Evolutionary conservation across 2,797 vertebrate species (phyloP), one percentile per base, ranked within the genome.

Genomic region (Nothura maculosa): DNA sequence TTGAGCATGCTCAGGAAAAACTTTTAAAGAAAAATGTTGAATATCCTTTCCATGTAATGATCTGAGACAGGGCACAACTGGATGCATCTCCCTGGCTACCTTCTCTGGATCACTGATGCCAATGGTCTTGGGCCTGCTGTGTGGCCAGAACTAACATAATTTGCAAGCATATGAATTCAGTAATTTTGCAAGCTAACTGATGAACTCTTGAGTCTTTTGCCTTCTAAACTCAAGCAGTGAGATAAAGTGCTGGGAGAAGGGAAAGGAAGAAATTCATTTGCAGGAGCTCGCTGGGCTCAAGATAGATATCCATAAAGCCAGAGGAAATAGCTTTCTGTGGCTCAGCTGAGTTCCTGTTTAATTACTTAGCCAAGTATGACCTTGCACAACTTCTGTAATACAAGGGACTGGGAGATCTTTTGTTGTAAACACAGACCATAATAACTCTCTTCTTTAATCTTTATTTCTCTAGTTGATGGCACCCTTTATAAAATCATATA

Each of bases 281-380:
- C 70, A 69, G 81, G 55, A 42, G 40, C 54, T 91, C 1, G 1
- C 63, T 84, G 43, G 36, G 84, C 92, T 95, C 76, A 79, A 83
- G 81, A 50, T 15, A 78, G 87, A 90, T 68, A 72, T 77, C 67
- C 0, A 8, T 50, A 80, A 94, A 82, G 75, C 87, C 76, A 24
- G 55, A 79, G 32, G 79, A 93, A 96, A 95, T 38, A 82, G 73
- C 78, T 92, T 79, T 94, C 70, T 78, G 74, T 81, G 89, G 57
- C 76, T 96, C 80, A 86, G 75, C 52, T 40, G 84, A 95, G 82
- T 85, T 95, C 75, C 85, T 93, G 85, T 76, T 87, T 94, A 90
- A 94, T 95, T 94, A 88, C 87, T 90, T 45, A 89, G 79, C 38
- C 63, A 94, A 82, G 75, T 85, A 57, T 22, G 52, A 93, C 75